Percentiles rank a stretch among this genome's conserved stretches.
These are phyloP conservation scores for Carollia perspicillata DNA, from an alignment of 2,113 vertebrate genomes.

Conservation along the genomic window DNA sequence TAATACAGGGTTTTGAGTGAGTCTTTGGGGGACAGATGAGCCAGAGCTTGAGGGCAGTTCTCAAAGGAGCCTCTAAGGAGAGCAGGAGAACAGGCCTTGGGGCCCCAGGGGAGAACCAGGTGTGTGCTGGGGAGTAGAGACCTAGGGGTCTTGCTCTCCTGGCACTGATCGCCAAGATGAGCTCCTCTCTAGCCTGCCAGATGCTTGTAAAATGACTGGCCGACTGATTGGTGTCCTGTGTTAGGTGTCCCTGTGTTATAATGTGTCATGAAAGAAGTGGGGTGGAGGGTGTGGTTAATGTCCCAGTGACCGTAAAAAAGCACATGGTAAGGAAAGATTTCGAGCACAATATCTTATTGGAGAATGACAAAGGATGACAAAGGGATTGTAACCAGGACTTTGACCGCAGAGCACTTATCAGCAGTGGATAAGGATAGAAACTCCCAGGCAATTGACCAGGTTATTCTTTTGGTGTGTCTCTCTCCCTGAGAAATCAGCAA, in stretches of 20 bases:
- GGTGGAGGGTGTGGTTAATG: neutral
- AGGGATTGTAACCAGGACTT: neutral
- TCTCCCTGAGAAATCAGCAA: neutral
- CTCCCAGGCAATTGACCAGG: neutral
- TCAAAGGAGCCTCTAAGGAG: neutral
- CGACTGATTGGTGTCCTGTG: neutral
- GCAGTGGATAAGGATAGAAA: neutral
- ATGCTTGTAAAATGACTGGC: neutral
- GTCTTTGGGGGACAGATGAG: constrained; percentile 60
- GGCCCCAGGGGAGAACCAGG: neutral
- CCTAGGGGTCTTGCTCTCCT: neutral
- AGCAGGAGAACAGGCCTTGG: neutral
- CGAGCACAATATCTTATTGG: neutral
- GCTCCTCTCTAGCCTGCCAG: neutral
- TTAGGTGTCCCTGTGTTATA: neutral
- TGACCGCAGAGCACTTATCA: neutral
- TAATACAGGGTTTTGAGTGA: constrained; percentile 64
- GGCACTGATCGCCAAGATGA: neutral
- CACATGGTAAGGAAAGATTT: neutral
- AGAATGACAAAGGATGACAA: neutral
- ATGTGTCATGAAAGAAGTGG: neutral
- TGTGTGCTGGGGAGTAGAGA: neutral
- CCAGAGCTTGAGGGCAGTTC: neutral
- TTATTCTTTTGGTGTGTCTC: neutral
- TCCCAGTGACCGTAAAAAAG: neutral